Conservation (phyloP, 1,140 invertebrate genomes). For the Bombus difficillimus region DNA sequence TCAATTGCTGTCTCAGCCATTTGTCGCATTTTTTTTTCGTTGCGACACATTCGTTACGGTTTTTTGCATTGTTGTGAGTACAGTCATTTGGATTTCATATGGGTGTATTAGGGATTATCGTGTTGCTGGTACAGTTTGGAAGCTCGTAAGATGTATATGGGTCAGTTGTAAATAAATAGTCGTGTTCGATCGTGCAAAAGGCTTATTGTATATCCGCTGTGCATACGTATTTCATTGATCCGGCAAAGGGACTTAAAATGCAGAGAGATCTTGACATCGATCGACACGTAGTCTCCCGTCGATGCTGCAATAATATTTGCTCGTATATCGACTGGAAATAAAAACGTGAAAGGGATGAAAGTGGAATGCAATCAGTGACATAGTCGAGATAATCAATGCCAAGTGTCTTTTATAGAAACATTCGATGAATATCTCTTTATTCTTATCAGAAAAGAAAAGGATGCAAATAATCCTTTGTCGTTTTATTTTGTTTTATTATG, state of each 20-base stretch:
- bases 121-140: not conserved
- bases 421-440: not conserved
- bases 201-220: not conserved
- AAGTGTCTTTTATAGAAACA: not conserved
- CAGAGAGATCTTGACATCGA: slow-evolving; percentile 3
- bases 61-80: not conserved
- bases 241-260: not conserved
- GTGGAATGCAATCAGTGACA: not conserved
- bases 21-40: not conserved
- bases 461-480: not conserved
- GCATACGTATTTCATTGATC: not conserved
- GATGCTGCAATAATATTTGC: slow-evolving; percentile 24
- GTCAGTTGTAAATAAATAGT: slow-evolving; percentile 30
- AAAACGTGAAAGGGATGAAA: not conserved
- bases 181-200: slow-evolving; percentile 1
- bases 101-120: slow-evolving; percentile 1
- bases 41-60: not conserved
- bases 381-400: not conserved
- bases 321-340: not conserved
- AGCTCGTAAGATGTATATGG: slow-evolving; percentile 16
- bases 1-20: not conserved
- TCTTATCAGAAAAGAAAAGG: not conserved
- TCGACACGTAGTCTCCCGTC: not conserved
- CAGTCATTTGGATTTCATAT: not conserved
- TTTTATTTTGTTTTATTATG: not conserved